Evolutionary conservation across 2,888 invertebrate species (phyloP).

Genomic region (Axea sp.): DNA sequence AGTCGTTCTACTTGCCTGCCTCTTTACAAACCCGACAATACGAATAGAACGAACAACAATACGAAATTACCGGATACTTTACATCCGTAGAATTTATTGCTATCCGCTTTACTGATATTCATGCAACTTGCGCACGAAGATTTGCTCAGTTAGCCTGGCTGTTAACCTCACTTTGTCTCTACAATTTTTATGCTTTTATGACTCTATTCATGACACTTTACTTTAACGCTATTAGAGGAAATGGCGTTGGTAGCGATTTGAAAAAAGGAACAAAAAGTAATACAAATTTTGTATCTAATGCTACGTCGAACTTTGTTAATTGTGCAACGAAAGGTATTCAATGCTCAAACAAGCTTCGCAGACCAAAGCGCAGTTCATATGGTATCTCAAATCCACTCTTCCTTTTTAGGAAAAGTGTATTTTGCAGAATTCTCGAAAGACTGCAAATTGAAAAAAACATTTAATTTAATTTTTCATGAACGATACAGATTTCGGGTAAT

Average conservation of each 20-base stretch:
- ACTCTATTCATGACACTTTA: slow-evolving; percentile 55
- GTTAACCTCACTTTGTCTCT: slow-evolving; percentile 61
- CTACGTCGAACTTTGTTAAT: too few species aligned
- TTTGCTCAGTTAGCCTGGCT: slow-evolving; percentile 62
- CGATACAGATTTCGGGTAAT: too few species aligned
- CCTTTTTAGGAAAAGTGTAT: too few species aligned
- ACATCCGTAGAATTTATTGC: slow-evolving; percentile 77
- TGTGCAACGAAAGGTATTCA: too few species aligned
- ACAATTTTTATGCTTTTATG: slow-evolving; percentile 61
- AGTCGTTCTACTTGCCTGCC: slow-evolving; percentile 73
- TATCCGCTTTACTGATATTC: slow-evolving; percentile 63
- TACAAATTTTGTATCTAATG: too few species aligned
- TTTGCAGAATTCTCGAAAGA: too few species aligned
- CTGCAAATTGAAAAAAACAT: too few species aligned
- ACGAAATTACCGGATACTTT: slow-evolving; percentile 77
- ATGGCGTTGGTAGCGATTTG: slow-evolving; percentile 48
- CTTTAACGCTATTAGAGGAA: slow-evolving; percentile 44
- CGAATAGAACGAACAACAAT: slow-evolving; percentile 70
- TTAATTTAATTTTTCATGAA: too few species aligned
- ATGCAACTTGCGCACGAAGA: slow-evolving; percentile 62
- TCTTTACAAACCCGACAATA: slow-evolving; percentile 68
- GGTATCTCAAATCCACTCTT: too few species aligned
- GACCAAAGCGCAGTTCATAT: too few species aligned
- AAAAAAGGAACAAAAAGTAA: too few species aligned
- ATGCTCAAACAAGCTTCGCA: too few species aligned